These are phyloP conservation scores for Orientallactaga sibirica DNA, from an alignment of 2,797 vertebrate species.

Conservation along the genomic window DNA sequence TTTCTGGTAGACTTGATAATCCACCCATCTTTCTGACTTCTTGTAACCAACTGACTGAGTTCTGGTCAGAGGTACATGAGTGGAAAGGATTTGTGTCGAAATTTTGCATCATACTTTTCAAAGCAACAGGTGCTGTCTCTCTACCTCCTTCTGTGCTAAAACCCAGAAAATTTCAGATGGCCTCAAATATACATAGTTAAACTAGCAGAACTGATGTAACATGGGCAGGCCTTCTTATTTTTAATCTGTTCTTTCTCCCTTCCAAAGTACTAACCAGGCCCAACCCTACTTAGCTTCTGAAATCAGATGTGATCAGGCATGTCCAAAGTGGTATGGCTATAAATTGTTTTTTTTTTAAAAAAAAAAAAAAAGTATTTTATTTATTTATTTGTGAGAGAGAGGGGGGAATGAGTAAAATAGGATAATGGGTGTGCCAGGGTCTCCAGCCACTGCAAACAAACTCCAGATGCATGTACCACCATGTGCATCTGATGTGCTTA, in stretches of 20 bases:
- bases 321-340: too few species aligned
- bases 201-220: background rate
- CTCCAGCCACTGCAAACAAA: too few species aligned
- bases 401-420: too few species aligned
- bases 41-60: background rate
- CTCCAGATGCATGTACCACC: too few species aligned
- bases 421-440: too few species aligned
- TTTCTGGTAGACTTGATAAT: background rate
- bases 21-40: background rate
- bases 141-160: background rate
- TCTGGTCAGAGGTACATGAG: background rate
- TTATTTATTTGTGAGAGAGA: too few species aligned
- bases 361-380: too few species aligned
- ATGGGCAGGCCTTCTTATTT: background rate
- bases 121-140: background rate
- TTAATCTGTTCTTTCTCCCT: background rate
- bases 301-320: too few species aligned
- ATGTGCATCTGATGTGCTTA: too few species aligned
- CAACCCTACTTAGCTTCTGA: too few species aligned
- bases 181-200: background rate
- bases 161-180: background rate
- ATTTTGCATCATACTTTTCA: background rate
- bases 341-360: too few species aligned
- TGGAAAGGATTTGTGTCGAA: background rate
- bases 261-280: background rate